These are phyloP conservation scores for Melanostigma gelatinosum DNA, from an alignment of 2,113 vertebrate genomes.

Conservation along the genomic window DNA sequence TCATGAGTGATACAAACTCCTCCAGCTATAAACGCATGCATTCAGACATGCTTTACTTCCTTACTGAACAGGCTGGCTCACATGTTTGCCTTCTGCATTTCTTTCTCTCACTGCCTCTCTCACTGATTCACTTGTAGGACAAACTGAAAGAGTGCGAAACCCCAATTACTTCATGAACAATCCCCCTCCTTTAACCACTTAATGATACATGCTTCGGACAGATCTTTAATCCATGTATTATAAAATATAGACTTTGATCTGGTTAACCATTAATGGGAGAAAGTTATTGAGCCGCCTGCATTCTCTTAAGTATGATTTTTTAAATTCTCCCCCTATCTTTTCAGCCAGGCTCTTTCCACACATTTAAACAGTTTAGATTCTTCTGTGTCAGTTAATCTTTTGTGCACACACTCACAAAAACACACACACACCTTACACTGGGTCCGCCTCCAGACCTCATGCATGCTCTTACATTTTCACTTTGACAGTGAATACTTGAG, in stretches of 20 bases:
- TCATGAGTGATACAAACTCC: constrained; percentile 37
- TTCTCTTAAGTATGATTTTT: neutral
- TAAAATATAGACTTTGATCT: constrained; percentile 46
- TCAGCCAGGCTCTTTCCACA: neutral
- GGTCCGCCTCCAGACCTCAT: constrained; percentile 73
- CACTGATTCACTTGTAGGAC: neutral
- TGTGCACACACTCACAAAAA: constrained; percentile 25
- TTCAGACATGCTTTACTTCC: constrained; percentile 28
- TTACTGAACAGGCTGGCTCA: constrained; percentile 30
- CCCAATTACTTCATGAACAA: neutral
- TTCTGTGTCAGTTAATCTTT: constrained; percentile 59
- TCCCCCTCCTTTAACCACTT: neutral
- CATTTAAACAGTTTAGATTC: neutral
- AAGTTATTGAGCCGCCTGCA: neutral
- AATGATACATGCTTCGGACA: neutral
- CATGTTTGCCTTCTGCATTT: constrained; percentile 13
- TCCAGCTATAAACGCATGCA: constrained; percentile 21
- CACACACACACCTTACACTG: constrained; percentile 40
- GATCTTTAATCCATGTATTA: constrained; percentile 8
- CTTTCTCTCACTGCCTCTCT: neutral
- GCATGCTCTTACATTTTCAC: constrained; percentile 76
- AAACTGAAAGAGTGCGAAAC: neutral
- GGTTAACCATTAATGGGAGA: constrained; percentile 50
- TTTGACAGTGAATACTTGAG: constrained; percentile 78
- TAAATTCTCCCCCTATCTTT: constrained; percentile 6